These are phyloP conservation scores for Psittacula derbiana DNA, from an alignment of 2,797 vertebrate species.

Conservation along the genomic window DNA sequence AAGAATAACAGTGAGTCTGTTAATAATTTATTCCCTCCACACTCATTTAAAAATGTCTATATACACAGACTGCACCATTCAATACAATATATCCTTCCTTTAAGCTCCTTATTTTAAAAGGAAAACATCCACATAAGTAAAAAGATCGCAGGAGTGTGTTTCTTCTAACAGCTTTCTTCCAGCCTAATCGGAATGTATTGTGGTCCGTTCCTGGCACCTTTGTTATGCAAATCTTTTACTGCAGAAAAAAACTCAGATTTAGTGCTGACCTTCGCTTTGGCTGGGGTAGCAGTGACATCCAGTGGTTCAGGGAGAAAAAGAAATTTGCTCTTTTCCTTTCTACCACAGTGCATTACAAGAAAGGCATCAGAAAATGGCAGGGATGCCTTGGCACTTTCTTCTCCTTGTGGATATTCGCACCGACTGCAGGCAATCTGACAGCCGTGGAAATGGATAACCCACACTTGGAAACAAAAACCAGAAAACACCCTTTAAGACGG, in stretches of 20 bases:
- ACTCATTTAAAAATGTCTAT: not conserved
- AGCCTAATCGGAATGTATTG: not conserved
- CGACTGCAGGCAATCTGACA: not conserved
- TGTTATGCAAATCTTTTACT: not conserved
- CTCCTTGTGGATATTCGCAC: not conserved
- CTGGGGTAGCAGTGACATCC: slow-evolving; percentile 41
- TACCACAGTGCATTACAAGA: not conserved
- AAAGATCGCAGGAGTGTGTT: not conserved
- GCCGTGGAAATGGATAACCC: not conserved
- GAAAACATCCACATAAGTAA: not conserved
- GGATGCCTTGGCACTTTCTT: not conserved
- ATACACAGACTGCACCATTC: not conserved
- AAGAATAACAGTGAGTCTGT: not conserved
- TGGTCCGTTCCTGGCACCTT: not conserved
- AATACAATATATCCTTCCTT: not conserved
- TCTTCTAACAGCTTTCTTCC: not conserved
- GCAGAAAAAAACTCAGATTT: not conserved
- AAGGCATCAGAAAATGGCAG: not conserved
- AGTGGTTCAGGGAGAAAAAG: not conserved
- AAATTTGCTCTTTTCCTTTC: not conserved
- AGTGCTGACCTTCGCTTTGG: not conserved
- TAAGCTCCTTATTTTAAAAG: not conserved
- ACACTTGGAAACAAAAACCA: not conserved
- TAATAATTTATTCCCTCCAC: not conserved
- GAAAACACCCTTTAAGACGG: not conserved